Base-by-base conservation (phyloP, 2,888 invertebrate genomes). In the Machimus rusticus region DNA sequence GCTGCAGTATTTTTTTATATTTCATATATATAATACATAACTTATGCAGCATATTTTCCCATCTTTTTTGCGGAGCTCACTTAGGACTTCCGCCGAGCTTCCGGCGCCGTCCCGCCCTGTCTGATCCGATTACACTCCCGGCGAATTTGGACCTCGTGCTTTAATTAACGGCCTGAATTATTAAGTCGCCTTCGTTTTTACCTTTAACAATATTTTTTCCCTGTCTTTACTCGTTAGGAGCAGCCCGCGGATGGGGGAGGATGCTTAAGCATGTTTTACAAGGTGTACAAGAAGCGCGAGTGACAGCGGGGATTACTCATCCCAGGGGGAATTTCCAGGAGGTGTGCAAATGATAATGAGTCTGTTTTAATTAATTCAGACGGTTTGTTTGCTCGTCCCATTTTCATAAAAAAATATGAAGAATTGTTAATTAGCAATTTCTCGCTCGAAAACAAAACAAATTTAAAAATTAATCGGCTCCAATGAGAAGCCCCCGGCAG, bases 161-260 rank as follows among this genome's bases (percentile, higher is more conserved):
- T 84, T 84, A 84, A 84, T 84, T 84, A 84, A 84, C 34, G 57
- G 23, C 37, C 28, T 84, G 82, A 84, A 84, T 84, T 84, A 84
- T 84, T 84, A 66, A 84, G 39, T 51, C 66, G 28, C 79, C 51
- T 37, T 37, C 76, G 37, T 76, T 74, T 76, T 76, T 76, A 28
- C 51, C 28, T 84, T 84, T 39, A 14, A 55, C 19, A 34, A 19
- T 28, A 19, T 28, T 84, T 23, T 66, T 84, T 57, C 19, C 37
- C 43, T 6, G 23, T 37, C 82, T 39, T 19, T 37, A 14, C 66
- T 66, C 77, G 12, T 37, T 37, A 19, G 37, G 39, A 66, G 23
- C 0, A 28, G 66, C 4, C 12, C 12, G 28, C 19, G 12, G 66
- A 28, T 66, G 28, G 9, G 66, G n/a, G 55, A 19, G 23, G 66